phyloP scores from a whole-genome alignment of 2,888 invertebrate species.

The Lycaena phlaeas region DNA sequence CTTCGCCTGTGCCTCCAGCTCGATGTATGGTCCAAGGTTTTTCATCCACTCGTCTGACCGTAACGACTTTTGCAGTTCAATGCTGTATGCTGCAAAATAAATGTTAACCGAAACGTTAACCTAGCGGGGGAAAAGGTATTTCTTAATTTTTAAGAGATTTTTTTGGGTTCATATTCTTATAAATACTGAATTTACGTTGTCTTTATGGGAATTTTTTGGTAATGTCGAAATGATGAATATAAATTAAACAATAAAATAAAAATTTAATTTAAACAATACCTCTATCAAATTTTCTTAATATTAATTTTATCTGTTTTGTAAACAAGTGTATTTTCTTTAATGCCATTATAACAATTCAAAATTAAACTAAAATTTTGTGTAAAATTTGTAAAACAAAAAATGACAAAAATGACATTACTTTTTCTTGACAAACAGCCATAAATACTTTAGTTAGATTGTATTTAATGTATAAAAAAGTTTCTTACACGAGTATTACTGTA shows the following conservation, averaged over 20 bases:
- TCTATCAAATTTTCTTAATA: slow-evolving; percentile 3
- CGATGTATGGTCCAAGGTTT: slow-evolving; percentile 64
- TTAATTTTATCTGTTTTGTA: no score
- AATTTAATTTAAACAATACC: no score
- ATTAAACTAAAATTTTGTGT: not conserved
- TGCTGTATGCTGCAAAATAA: slow-evolving; percentile 71
- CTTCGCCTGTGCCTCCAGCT: slow-evolving; percentile 72
- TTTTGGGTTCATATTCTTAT: no score
- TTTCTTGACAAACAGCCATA: not conserved
- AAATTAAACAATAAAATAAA: no score
- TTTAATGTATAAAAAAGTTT: no score
- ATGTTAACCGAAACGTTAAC: no score
- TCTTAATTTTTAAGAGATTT: no score
- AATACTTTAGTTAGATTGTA: not conserved
- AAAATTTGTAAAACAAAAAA: not conserved
- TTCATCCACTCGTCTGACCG: slow-evolving; percentile 69
- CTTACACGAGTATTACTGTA: no score
- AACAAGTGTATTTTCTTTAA: not conserved
- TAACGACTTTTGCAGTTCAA: slow-evolving; percentile 77
- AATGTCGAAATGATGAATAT: no score
- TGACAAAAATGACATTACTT: slow-evolving; percentile 1
- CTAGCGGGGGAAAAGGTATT: no score
- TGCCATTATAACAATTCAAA: not conserved
- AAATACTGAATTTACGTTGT: no score
- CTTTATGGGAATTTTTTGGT: no score